These are phyloP conservation scores for Panagrolaimus sp. DNA, from an alignment of 1,140 invertebrate species.

Conservation along the genomic window DNA sequence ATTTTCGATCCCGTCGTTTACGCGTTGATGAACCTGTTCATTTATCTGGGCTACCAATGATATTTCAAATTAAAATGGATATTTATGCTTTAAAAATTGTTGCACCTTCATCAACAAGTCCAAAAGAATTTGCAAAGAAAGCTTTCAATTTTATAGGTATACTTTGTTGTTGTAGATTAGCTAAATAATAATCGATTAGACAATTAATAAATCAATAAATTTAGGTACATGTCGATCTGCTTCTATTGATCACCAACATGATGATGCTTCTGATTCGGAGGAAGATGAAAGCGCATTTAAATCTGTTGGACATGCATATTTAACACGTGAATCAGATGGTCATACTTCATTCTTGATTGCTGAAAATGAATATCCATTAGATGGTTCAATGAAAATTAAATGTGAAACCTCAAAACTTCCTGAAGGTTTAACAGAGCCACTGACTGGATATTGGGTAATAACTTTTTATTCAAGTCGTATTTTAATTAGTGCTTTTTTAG, in stretches of 20 bases:
- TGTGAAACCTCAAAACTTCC: neutral
- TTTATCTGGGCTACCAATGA: neutral
- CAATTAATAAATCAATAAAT: too few relatives aligned
- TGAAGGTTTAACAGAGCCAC: neutral
- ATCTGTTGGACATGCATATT: neutral
- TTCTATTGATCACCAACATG: neutral
- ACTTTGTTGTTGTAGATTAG: neutral
- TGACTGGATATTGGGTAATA: neutral
- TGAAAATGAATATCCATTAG: neutral
- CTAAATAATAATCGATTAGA: too few relatives aligned
- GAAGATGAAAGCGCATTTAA: neutral
- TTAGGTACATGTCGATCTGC: neutral
- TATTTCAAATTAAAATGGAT: conserved; percentile 9
- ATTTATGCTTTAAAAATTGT: conserved; percentile 2
- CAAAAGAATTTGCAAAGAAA: neutral
- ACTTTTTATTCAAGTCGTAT: neutral
- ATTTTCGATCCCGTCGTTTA: neutral
- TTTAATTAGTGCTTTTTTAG: neutral
- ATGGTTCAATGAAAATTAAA: neutral
- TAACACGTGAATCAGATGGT: neutral
- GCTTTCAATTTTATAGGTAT: conserved; percentile 3
- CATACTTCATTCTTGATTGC: neutral
- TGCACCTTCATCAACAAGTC: neutral
- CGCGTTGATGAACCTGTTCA: neutral
- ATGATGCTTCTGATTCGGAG: neutral